Conservation (phyloP, 2,113 vertebrate species). For the Vimba vimba region DNA sequence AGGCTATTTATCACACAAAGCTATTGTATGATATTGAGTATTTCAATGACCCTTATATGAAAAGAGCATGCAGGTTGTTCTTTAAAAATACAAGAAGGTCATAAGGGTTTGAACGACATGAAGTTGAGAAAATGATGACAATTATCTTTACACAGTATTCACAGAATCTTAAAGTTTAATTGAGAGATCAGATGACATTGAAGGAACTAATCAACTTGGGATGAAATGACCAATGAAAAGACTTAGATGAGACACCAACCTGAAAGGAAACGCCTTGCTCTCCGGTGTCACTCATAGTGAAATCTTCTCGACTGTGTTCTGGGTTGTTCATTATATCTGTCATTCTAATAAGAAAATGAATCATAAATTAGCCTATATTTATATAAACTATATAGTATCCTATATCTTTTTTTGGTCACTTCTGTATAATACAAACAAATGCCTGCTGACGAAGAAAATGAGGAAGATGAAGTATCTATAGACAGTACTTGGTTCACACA, state of each 20-base stretch:
- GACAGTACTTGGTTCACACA: no score
- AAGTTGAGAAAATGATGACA: neutral
- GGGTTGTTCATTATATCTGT: slow-evolving; percentile 87
- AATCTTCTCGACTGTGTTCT: slow-evolving; percentile 84
- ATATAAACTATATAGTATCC: neutral
- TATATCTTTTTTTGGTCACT: neutral
- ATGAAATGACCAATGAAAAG: neutral
- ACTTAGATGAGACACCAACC: slow-evolving; percentile 59
- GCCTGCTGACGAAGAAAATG: neutral
- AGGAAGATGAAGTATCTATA: neutral
- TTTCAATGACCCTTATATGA: neutral
- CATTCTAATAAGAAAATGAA: slow-evolving; percentile 76
- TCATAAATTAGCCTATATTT: slow-evolving; percentile 5
- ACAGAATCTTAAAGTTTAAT: neutral
- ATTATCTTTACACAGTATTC: neutral
- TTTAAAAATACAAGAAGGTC: neutral
- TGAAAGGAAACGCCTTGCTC: slow-evolving; percentile 80
- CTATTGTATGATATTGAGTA: neutral
- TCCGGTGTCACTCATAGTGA: slow-evolving; percentile 73
- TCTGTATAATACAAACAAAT: neutral
- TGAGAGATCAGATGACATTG: no score
- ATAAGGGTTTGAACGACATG: neutral
- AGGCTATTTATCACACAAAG: neutral
- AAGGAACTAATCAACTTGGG: neutral
- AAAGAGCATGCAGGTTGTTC: neutral